Base-by-base conservation (phyloP, 2,888 invertebrate species). In the Teleiodes luculella region DNA sequence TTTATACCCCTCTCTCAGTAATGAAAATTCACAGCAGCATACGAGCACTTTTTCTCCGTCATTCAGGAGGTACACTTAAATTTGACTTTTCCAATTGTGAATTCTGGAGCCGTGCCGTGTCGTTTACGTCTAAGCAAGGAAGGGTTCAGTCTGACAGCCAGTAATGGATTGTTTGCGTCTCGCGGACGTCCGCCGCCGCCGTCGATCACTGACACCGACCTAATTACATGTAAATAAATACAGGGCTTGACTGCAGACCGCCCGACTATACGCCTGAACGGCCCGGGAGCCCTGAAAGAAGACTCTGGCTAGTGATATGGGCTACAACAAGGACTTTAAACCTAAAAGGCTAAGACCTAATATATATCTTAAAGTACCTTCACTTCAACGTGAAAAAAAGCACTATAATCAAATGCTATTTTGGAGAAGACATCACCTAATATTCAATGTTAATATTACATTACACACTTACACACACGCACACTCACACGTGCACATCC, bases 191-290 rank as follows among this genome's bases (percentile, higher is more conserved):
- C 74, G 76, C 68, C 67, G 64, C 69, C 74, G 71, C 73, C 80
- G 84, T 84, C 83, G 78, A 83, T 85, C 84, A 84, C 80, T 76
- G 79, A 76, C 80, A 75, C 68, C 76, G 77, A 78, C 79, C 82
- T 86, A 83, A 86, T 87, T 86, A 86, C 80, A 84, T 85, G 83
- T 81, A 84, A 86, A 84, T 84, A 84, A 83, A 85, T 84, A 82
- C 82, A 73, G 76, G 65, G 63, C 63, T 54, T 55, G 57, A 18
- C 46, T 43, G 30, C 43, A 41, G 36, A 51, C 55, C 35, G 51
- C 18, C n/a, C 20, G 39, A 41, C 18, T 6, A 16, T 20, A 2
- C 39, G 20, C 10, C 3, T 18, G 39, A 18, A 13, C 18, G 20
- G 7, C 2, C 16, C 10, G 16, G 14, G 18, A 39, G 14, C 4